A percentile compares a stretch with the other conserved stretches of the same genome.
Evolutionary conservation across 2,113 vertebrate genomes (phyloP).

Genomic region (Labeo catla): DNA sequence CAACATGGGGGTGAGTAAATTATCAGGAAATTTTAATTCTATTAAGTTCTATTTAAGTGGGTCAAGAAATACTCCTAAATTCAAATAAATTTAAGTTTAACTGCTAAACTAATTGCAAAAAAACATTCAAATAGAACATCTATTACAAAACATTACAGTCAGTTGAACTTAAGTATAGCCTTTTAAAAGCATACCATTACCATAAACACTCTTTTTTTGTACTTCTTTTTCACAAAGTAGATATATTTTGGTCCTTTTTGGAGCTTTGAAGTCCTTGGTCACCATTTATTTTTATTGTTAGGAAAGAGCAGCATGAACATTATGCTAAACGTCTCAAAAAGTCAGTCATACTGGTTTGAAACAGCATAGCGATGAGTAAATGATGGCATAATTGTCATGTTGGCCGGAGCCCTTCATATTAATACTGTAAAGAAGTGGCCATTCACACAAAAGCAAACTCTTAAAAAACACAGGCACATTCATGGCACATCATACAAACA

Average conservation of each 20-base stretch:
- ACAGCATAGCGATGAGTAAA: background rate
- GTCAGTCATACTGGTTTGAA: background rate
- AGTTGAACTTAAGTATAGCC: background rate
- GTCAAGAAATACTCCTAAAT: too few relatives aligned
- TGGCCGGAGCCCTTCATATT: background rate
- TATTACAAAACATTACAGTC: background rate
- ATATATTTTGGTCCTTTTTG: background rate
- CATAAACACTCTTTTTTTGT: background rate
- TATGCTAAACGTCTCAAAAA: background rate
- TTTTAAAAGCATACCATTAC: background rate
- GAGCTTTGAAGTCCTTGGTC: background rate
- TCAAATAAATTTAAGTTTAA: too few relatives aligned
- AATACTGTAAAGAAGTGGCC: conserved; percentile 18
- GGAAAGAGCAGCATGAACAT: background rate
- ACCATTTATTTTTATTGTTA: background rate
- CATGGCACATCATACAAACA: conserved; percentile 11
- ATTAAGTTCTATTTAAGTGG: background rate
- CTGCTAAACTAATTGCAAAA: too few relatives aligned
- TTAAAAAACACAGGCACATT: conserved; percentile 4
- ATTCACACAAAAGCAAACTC: background rate
- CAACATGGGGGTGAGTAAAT: too few relatives aligned
- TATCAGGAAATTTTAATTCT: too few relatives aligned
- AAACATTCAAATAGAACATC: too few relatives aligned
- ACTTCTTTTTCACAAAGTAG: background rate
- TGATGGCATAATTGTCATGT: background rate